phyloP scores from a whole-genome alignment of 2,113 vertebrate genomes.

The Strix uralensis region DNA sequence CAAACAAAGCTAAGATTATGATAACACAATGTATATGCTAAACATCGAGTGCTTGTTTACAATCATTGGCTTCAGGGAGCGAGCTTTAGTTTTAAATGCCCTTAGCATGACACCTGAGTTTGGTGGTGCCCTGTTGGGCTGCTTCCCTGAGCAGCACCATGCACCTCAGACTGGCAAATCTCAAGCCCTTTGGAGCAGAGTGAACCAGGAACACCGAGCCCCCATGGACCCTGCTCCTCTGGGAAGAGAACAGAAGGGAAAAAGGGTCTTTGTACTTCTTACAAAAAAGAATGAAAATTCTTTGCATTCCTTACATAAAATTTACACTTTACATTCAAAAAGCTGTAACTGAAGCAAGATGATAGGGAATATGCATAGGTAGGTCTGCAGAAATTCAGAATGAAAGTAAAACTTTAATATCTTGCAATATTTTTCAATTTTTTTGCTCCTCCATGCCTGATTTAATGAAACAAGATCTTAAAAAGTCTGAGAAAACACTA shows the following conservation, averaged over 20 bases:
- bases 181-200: background rate
- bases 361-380: background rate
- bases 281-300: background rate
- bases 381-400: background rate
- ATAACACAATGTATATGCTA: background rate
- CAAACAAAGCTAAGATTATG: background rate
- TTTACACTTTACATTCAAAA: background rate
- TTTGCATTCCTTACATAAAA: background rate
- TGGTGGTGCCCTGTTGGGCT: background rate
- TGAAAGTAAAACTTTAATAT: background rate
- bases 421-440: background rate
- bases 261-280: background rate
- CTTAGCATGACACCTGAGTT: background rate
- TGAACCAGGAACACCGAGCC: fast-evolving
- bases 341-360: background rate
- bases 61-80: background rate
- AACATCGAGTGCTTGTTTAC: background rate
- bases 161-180: background rate
- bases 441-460: slow-evolving; percentile 2
- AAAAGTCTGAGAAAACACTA: slow-evolving; percentile 15
- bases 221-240: fast-evolving
- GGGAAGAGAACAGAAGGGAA: background rate
- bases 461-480: slow-evolving; percentile 31
- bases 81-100: background rate
- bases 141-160: background rate